Base-by-base conservation (phyloP, 2,888 invertebrate genomes). In the Altica lythri region DNA sequence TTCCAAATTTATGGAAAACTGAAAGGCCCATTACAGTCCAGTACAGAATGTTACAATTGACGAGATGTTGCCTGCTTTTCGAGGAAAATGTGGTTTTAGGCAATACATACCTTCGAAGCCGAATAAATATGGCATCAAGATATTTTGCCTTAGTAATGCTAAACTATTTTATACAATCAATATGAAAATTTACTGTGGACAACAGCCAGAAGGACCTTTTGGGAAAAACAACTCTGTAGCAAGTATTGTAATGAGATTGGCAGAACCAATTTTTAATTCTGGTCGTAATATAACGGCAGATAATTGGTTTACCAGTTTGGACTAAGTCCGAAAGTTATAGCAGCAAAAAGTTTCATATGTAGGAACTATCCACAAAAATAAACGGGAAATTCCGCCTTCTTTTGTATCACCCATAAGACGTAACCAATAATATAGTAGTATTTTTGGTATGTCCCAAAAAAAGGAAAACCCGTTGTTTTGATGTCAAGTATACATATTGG, bases 201-300 rank as follows among this genome's bases (percentile, higher is more conserved):
- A 37, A 32, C 58, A 60, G 40, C 60, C 60, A 13, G 53, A 50
- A 48, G 57, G 52, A 4, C 43, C 50, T 2, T 61, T 25, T 22
- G 5, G 4, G 1, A n/a, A 16, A 4, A 56, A 52, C 12, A 61
- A 61, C 17, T 53, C 18, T 16, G 46, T 53, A 29, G 10, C 6
- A 5, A 54, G 49, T 35, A 32, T 60, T 5, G 61, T 61, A 2
- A 9, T 37, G 8, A 25, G 61, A 34, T 29, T 59, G 6, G 16
- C 44, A 13, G 16, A 19, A n/a, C 53, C 60, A 5, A 22, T 60
- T 19, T 16, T 16, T 44, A 18, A 37, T 8, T 38, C 60, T 1
- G 55, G 52, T 4, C 30, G 59, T 2, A 62, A 61, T 17, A 29
- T 61, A 1, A 62, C 59, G 6, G 32, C 22, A 25, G 62, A 60